These are phyloP conservation scores for Datnioides undecimradiatus DNA, from an alignment of 2,113 vertebrate genomes.

Conservation along the genomic window DNA sequence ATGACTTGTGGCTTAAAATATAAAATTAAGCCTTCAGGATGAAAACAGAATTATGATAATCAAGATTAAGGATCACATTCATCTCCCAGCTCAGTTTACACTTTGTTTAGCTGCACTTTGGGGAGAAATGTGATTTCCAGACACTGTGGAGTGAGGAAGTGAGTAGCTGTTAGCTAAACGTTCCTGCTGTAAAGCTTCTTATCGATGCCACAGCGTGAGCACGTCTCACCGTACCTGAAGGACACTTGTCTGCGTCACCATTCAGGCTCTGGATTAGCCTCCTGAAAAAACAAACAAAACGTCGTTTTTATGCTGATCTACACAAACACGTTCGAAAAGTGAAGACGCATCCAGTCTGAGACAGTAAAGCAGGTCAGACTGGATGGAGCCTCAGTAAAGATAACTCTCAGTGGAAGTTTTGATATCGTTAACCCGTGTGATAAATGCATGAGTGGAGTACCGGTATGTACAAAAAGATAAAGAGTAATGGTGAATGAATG, in stretches of 20 bases:
- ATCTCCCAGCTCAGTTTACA: too few species aligned
- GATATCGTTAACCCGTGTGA: neutral
- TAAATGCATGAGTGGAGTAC: neutral
- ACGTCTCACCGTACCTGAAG: constrained; percentile 76
- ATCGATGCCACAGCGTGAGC: neutral
- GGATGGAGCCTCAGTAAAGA: neutral
- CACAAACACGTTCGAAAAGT: neutral
- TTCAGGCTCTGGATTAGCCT: constrained; percentile 89
- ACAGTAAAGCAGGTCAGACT: constrained; percentile 35
- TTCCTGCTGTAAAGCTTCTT: neutral
- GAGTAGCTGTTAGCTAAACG: neutral
- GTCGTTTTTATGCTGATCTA: neutral
- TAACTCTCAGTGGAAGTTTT: neutral
- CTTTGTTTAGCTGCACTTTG: too few species aligned
- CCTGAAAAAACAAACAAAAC: constrained; percentile 81
- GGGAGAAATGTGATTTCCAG: neutral
- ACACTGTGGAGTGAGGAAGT: neutral
- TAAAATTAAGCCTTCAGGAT: neutral
- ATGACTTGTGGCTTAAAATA: neutral
- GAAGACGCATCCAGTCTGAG: neutral
- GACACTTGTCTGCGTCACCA: constrained; percentile 89
- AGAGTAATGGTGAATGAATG: neutral
- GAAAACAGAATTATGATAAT: neutral
- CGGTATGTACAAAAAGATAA: neutral
- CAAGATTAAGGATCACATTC: neutral